A percentile compares a stretch with the other conserved stretches of the same genome.
Conservation (phyloP, 2,113 vertebrate genomes). For the Rhabdomys dilectus region DNA sequence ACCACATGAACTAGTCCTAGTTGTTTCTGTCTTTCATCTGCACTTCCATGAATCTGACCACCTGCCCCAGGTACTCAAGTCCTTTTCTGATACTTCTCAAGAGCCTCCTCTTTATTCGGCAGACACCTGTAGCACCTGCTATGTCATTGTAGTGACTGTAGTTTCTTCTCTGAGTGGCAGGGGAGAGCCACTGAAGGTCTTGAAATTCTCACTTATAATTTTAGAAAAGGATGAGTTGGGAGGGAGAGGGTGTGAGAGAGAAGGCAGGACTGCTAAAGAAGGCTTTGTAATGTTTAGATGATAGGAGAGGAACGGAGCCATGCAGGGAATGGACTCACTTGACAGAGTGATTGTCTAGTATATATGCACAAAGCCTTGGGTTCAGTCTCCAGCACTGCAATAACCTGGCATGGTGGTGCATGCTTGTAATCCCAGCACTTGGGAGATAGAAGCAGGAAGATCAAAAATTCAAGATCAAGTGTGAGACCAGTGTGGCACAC, state of each 20-base stretch:
- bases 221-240: neutral
- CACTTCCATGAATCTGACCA: neutral
- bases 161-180: neutral
- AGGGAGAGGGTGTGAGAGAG: neutral
- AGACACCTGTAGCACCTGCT: neutral
- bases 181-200: neutral
- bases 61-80: neutral
- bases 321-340: neutral
- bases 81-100: constrained; percentile 35
- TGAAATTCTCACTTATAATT: neutral
- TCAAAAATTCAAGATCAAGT: neutral
- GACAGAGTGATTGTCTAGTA: neutral
- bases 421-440: neutral
- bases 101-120: neutral
- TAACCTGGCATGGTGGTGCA: neutral
- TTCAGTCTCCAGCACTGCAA: neutral
- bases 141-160: neutral
- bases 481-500: neutral
- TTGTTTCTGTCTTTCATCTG: neutral
- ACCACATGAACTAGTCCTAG: neutral
- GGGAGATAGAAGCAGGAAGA: neutral
- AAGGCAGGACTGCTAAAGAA: neutral
- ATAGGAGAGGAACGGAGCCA: neutral
- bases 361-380: neutral
- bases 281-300: neutral